Base-by-base conservation (phyloP, 2,888 invertebrate genomes). In the Ochropleura plecta region DNA sequence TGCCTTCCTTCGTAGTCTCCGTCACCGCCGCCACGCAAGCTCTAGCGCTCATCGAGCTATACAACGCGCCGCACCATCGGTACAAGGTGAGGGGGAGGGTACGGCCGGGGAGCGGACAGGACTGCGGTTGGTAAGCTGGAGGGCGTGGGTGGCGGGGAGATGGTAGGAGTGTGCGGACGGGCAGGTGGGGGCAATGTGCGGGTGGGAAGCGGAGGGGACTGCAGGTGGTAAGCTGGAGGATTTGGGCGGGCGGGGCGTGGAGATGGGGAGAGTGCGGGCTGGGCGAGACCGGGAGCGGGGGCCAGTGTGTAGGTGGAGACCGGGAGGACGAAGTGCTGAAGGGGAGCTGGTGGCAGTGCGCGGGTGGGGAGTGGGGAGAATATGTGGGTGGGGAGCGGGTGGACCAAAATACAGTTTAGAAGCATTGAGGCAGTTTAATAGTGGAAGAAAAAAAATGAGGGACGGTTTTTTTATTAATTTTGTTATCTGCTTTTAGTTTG, bases 1-100 rank as follows among this genome's bases (percentile, higher is more conserved):
- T 99, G 91, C 99, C 99, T 10, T 99, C 99, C 44, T 99, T 99
- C 96, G 99, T 99, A 85, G 99, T 99, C 72, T 99, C 99, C 48
- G 99, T 99, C 88, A 99, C 99, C 53, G 99, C 99, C 5, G 99
- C 99, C 79, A 99, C 99, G 57, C 99, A 99, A 97, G 99, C 99
- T 14, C 96, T 99, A 81, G 99, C 99, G 44, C 97, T 99, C 83
- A 99, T 99, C 90, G 99, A 99, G 96, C 97, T 99, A 60, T 99
- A 98, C 92, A 99, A 99, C 96, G 99, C 99, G 12, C 99, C 99
- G 18, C 97, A 97, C 67, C 99, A 99, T 59, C 97, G 99, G 79
- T 99, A 99, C 95, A 99, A 99, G 96, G 98, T 95, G 65, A 83
- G 86, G 10, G 9, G 20, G 16, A 14, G 18, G 16, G 8, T 48